Evolutionary conservation across 1,140 invertebrate species (phyloP), one percentile per base, ranked within the genome.

Genomic region (Pseudobourletiella spinata): DNA sequence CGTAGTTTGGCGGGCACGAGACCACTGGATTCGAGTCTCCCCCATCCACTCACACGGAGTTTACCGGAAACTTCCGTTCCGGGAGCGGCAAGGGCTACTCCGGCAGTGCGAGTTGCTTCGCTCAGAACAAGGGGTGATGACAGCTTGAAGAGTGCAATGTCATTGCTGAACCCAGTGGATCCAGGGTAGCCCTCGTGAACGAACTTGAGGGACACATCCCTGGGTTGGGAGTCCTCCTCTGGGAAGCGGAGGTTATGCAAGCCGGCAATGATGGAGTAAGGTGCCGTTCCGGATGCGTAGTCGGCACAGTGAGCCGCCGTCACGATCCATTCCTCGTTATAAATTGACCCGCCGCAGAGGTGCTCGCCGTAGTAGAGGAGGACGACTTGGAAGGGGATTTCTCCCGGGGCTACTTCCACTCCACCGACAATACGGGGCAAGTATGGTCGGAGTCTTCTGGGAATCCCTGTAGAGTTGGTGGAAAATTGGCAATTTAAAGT

Each of bases 271-370:
- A 72, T 52, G 54, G 66, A 48, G 29, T 67, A 42, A 15, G 30
- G 54, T 14, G 44, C 25, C 18, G 28, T 28, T 18, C 4, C 26
- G n/a, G 4, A 28, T 18, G 14, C 11, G 3, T 15, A 11, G 2
- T 60, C 61, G 20, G 74, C 65, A 61, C 77, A 79, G 60, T 79
- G 77, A 54, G 73, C 75, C 39, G 77, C 75, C 26, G 71, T 72
- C 11, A 78, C 28, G 42, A 76, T 65, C 66, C 70, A 74, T 20
- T 71, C 28, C 18, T 67, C 66, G 16, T 76, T 76, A 24, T 85
- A 78, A n/a, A 86, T 77, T 1, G 81, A 74, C 2, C 81, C 83
- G 8, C 84, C 84, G 67, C 84, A 85, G 30, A 77, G 73, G 66
- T 84, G 82, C 28, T 28, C n/a, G 0, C 52, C 58, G 51, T 11